These are phyloP conservation scores for Pelobates cultripes DNA, from an alignment of 2,797 vertebrate genomes.

Conservation along the genomic window DNA sequence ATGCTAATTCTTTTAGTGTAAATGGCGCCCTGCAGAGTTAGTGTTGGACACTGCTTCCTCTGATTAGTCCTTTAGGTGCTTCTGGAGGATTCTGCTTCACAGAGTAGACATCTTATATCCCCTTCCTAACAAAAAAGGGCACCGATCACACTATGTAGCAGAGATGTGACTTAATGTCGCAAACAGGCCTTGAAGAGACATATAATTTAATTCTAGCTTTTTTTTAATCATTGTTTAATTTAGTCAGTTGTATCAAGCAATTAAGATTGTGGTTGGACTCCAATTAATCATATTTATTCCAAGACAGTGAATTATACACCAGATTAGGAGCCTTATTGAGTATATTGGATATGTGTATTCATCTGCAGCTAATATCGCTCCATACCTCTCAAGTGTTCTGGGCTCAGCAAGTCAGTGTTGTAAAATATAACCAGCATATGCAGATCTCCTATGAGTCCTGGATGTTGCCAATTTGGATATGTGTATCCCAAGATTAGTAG, in stretches of 20 bases:
- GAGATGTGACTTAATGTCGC: background rate
- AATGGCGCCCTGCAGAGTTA: background rate
- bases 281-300: background rate
- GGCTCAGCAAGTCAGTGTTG: too few relatives aligned
- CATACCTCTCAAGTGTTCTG: too few relatives aligned
- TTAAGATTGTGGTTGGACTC: background rate
- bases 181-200: too few relatives aligned
- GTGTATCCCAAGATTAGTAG: too few relatives aligned
- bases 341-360: too few relatives aligned
- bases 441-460: too few relatives aligned
- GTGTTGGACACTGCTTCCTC: background rate
- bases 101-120: background rate
- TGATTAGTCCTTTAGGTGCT: background rate
- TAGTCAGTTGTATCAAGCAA: background rate
- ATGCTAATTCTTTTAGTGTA: background rate
- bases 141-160: background rate
- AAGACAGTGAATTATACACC: background rate
- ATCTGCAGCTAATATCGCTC: too few relatives aligned
- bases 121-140: background rate
- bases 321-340: background rate
- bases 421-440: too few relatives aligned
- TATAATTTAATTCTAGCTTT: background rate
- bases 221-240: background rate
- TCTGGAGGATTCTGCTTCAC: background rate
- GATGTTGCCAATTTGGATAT: too few relatives aligned